A percentile compares a stretch with the other conserved stretches of the same genome.
These are phyloP conservation scores for Cremastobaeus sp. DNA, from an alignment of 2,888 invertebrate genomes.

Conservation along the genomic window DNA sequence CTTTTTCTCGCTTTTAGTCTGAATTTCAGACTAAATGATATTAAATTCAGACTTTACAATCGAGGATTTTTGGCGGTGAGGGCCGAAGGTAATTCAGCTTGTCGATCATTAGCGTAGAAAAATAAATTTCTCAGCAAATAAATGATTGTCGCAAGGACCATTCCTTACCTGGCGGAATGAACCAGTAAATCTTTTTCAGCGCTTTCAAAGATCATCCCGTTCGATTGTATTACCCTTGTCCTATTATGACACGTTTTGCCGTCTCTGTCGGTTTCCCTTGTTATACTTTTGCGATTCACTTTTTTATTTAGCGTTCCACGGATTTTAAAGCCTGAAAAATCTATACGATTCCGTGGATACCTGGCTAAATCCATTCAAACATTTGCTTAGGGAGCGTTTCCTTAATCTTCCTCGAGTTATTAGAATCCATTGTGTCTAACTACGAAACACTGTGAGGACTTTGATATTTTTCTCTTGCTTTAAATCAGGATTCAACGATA, in stretches of 20 bases:
- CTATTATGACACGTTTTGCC: conserved; percentile 65
- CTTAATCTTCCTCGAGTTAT: conserved; percentile 64
- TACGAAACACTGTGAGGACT: conserved; percentile 47
- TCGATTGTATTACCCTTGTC: conserved; percentile 63
- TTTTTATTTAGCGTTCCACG: conserved; percentile 56
- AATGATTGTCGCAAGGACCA: conserved; percentile 68
- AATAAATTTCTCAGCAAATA: conserved; percentile 66
- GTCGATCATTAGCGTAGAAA: conserved; percentile 67
- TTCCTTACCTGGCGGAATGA: conserved; percentile 62
- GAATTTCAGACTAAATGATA: too few species aligned
- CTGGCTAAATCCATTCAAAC: conserved; percentile 70
- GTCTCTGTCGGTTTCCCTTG: conserved; percentile 47
- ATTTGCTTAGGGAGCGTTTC: conserved; percentile 68
- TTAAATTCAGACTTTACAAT: too few species aligned
- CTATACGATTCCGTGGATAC: conserved; percentile 63
- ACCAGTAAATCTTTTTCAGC: conserved; percentile 67
- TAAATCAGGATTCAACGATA: conserved; percentile 43
- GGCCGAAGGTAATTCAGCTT: not conserved
- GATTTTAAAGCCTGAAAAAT: conserved; percentile 57
- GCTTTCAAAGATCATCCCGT: conserved; percentile 64
- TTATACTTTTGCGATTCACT: conserved; percentile 57
- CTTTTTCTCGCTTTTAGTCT: too few species aligned
- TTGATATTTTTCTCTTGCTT: conserved; percentile 45
- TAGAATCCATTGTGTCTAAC: conserved; percentile 51
- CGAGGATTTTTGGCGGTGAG: not conserved